These are phyloP conservation scores for Zaprionus taronus DNA, from an alignment of 1,140 invertebrate genomes.

Conservation along the genomic window DNA sequence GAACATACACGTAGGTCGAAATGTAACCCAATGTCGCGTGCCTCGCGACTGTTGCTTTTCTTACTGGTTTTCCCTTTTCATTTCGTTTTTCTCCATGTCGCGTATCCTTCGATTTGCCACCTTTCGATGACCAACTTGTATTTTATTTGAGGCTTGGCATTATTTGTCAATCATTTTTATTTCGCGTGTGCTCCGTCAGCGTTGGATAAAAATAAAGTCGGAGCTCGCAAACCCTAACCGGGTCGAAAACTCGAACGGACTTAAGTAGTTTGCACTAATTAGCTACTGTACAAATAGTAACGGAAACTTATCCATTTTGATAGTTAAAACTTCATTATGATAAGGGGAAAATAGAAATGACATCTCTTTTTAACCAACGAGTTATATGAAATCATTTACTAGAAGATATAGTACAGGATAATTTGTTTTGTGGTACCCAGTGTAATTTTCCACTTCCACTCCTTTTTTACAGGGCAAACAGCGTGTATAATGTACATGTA, in stretches of 20 bases:
- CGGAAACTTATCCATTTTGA: conserved; percentile 41
- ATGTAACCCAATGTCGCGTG: too few species aligned
- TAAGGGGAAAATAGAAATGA: too few species aligned
- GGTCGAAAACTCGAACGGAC: conserved; percentile 10
- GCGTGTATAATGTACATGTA: too few species aligned
- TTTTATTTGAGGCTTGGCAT: conserved; percentile 30
- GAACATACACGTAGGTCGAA: too few species aligned
- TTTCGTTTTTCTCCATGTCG: not conserved
- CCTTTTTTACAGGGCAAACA: too few species aligned
- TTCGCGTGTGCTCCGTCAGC: conserved; percentile 16
- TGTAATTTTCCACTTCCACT: too few species aligned
- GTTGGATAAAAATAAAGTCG: conserved; percentile 28
- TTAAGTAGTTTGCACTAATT: conserved; percentile 56
- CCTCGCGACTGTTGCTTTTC: too few species aligned
- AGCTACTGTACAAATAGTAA: conserved; percentile 21
- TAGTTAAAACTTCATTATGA: not conserved
- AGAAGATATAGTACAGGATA: not conserved
- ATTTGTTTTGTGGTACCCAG: too few species aligned
- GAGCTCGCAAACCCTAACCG: conserved; percentile 30
- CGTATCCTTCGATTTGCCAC: not conserved
- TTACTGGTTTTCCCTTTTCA: not conserved
- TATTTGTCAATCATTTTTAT: conserved; percentile 31
- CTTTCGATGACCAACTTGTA: conserved; percentile 22
- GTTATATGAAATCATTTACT: not conserved
- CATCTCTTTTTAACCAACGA: not conserved